phyloP scores from a whole-genome alignment of 2,113 vertebrate species.

The Oophaga pumilio region DNA sequence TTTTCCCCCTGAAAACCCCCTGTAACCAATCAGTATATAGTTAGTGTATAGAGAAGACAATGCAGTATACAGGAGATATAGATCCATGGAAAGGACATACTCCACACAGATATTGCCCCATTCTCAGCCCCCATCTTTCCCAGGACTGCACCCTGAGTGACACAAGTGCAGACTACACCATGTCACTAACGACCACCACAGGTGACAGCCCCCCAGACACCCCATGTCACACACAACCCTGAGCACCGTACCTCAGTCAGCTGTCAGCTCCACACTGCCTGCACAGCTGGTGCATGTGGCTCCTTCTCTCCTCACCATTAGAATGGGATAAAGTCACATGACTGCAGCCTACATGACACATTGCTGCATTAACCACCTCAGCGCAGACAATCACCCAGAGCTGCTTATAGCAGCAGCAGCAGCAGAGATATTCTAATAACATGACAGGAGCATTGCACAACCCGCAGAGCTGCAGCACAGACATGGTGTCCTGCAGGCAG shows the following conservation, averaged over 20 bases:
- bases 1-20: no score
- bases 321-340: not conserved
- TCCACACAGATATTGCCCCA: no score
- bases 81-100: no score
- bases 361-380: not conserved
- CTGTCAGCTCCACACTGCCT: not conserved
- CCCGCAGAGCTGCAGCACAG: not conserved
- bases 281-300: not conserved
- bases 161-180: no score
- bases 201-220: not conserved
- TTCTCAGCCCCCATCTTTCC: no score
- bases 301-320: not conserved
- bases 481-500: not conserved
- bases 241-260: not conserved
- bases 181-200: no score
- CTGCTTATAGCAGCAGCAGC: constrained; percentile 12
- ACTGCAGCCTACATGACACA: not conserved
- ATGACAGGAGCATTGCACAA: constrained; percentile 14
- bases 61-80: no score
- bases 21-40: no score
- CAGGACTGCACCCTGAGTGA: no score
- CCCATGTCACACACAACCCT: not conserved
- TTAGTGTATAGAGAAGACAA: no score
- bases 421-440: not conserved
- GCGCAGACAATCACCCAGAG: not conserved